phyloP scores from a whole-genome alignment of 2,888 invertebrate genomes.

The Drosophila bunnanda region DNA sequence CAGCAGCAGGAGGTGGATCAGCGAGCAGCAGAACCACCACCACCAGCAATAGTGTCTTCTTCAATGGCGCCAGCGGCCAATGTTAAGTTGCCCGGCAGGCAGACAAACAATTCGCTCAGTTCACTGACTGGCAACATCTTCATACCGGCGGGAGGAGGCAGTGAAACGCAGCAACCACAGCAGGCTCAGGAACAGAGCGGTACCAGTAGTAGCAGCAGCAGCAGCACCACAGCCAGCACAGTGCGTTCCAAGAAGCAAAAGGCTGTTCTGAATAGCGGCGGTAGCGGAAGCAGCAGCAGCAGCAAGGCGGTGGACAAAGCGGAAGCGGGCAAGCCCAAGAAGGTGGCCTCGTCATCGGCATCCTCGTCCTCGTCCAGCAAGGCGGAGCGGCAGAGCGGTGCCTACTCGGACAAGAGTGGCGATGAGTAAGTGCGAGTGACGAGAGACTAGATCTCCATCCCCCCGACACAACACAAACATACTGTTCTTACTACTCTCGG shows the following conservation, averaged over 20 bases:
- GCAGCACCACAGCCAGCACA: constrained; percentile 35
- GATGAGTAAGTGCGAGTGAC: constrained; percentile 77
- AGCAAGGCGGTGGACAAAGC: constrained; percentile 53
- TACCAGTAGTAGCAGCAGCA: constrained; percentile 25
- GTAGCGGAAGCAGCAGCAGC: constrained; percentile 27
- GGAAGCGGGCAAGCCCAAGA: constrained; percentile 47
- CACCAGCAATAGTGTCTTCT: constrained; percentile 9
- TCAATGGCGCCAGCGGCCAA: constrained; percentile 84
- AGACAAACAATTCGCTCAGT: constrained; percentile 94
- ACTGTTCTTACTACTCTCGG: constrained; percentile 7
- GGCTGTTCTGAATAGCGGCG: constrained; percentile 36
- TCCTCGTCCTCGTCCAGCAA: constrained; percentile 65
- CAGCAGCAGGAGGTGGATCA: constrained; percentile 9
- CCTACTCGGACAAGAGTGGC: constrained; percentile 80
- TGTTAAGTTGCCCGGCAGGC: constrained; percentile 87
- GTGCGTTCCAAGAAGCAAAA: constrained; percentile 65
- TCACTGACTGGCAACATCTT: constrained; percentile 93
- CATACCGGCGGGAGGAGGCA: constrained; percentile 85
- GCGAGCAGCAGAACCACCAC: constrained; percentile 21
- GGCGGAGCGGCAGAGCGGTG: constrained; percentile 63
- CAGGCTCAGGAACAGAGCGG: constrained; percentile 28
- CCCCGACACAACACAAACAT: constrained; percentile 20
- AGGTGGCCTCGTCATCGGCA: constrained; percentile 51
- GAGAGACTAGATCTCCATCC: background rate
- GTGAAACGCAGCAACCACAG: constrained; percentile 36